Base-by-base conservation (phyloP, 2,797 vertebrate genomes). In the Chiroxiphia lanceolata region DNA sequence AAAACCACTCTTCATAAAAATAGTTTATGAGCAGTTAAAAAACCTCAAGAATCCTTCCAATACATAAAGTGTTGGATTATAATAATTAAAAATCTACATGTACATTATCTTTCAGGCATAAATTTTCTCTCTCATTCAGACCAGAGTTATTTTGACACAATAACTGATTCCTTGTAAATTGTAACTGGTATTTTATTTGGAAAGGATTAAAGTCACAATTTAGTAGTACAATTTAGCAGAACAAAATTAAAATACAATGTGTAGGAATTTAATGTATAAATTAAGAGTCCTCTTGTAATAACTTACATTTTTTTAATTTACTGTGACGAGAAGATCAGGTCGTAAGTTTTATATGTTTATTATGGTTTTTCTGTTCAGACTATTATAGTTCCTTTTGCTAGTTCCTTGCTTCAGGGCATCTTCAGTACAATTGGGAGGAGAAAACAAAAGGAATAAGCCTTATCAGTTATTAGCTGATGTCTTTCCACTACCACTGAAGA, bases 391-490 rank as follows among this genome's bases (percentile, higher is more conserved):
- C 22, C n/a, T 93, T 87, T 83, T 81, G 25, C 85, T 88, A 78
- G 44, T 92, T 89, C 31, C 57, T 87, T 93, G 56, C 61, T 90
- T 97, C 93, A 94, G 48, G 89, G 87, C 60, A 89, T 95, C 81
- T 94, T 80, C 74, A 74, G 83, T 83, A 94, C 10, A 51, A 92
- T 53, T 96, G 93, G 69, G 89, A 95, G 57, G 50, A 61, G 81
- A 96, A 95, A 96, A 97, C 97, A 98, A 98, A 98, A 98, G 95
- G 97, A 98, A 94, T 89, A 96, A 95, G 40, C 75, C 87, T 98
- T 97, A 98, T 97, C 94, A 4, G 95, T 87, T 96, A 93, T 96
- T 97, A 94, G 96, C 95, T 95, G 95, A 91, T 98, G 98, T 97
- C 96, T 97, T 97, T 95, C 94, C 96, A 94, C 87, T 87, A 94